These are phyloP conservation scores for Leptoclinus maculatus DNA, from an alignment of 2,797 vertebrate genomes.

Conservation along the genomic window DNA sequence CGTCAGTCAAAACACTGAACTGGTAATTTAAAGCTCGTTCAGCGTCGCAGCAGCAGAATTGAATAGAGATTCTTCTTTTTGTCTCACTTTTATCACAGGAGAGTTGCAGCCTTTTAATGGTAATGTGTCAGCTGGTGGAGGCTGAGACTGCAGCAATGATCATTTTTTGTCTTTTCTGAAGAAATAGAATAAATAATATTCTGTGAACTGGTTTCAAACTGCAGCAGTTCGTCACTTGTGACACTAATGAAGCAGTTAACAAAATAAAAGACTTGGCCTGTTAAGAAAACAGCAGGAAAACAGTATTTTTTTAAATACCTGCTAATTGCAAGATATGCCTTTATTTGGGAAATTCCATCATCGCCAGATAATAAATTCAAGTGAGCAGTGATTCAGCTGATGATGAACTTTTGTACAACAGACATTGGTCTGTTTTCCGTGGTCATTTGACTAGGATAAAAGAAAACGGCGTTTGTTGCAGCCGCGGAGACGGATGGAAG, in stretches of 20 bases:
- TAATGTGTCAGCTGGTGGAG: not conserved
- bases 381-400: not conserved
- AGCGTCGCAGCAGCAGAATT: not conserved
- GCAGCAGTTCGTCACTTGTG: not conserved
- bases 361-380: not conserved
- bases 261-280: not conserved
- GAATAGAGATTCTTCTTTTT: too few relatives aligned
- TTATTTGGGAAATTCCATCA: not conserved
- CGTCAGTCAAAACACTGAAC: not conserved
- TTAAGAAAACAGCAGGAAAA: not conserved
- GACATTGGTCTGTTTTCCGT: too few relatives aligned
- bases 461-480: not conserved
- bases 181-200: not conserved
- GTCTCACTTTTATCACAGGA: not conserved
- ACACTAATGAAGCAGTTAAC: not conserved
- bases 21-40: not conserved
- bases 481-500: too few relatives aligned
- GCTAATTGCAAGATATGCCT: not conserved
- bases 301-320: not conserved
- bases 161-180: too few relatives aligned
- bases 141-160: not conserved
- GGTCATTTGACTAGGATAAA: too few relatives aligned
- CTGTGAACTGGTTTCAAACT: not conserved
- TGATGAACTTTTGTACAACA: too few relatives aligned
- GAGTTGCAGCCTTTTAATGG: not conserved